A percentile compares a stretch with the other conserved stretches of the same genome.
phyloP scores from a whole-genome alignment of 2,113 vertebrate species.

The Cyanocitta stelleri region DNA sequence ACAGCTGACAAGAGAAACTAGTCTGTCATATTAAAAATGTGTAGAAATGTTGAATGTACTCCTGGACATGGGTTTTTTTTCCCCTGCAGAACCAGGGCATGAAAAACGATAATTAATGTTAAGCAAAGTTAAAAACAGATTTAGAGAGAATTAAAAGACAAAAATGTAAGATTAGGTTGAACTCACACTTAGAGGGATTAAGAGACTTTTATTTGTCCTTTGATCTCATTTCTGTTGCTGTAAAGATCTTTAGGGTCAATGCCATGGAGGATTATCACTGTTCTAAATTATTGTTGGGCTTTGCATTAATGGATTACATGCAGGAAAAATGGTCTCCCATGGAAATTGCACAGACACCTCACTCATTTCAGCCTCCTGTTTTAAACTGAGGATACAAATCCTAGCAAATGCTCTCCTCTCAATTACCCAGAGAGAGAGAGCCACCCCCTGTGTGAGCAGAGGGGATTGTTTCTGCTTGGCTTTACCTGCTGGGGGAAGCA shows the following conservation, averaged over 20 bases:
- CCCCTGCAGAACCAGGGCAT: neutral
- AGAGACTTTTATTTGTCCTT: slow-evolving; percentile 59
- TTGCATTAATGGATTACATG: slow-evolving; percentile 16
- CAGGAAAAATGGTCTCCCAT: slow-evolving; percentile 1
- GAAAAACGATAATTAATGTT: slow-evolving; percentile 48
- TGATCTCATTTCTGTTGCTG: slow-evolving; percentile 62
- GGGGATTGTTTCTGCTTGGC: neutral
- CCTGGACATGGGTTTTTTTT: neutral
- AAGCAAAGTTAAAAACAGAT: slow-evolving; percentile 61
- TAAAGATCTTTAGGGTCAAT: slow-evolving; percentile 36
- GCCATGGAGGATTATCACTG: slow-evolving; percentile 42
- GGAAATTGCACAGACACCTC: neutral
- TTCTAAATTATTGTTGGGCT: slow-evolving; percentile 25
- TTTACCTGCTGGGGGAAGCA: neutral
- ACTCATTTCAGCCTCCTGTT: neutral
- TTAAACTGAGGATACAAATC: neutral
- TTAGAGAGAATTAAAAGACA: slow-evolving; percentile 59
- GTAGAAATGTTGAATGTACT: neutral
- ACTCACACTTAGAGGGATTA: slow-evolving; percentile 62
- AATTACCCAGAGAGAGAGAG: neutral
- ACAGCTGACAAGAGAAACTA: neutral
- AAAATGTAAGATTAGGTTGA: slow-evolving; percentile 58
- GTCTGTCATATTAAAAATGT: neutral
- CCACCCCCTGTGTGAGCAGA: neutral
- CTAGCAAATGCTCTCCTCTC: neutral